phyloP scores from a whole-genome alignment of 1,140 invertebrate species.

The Berghia stephanieae region DNA sequence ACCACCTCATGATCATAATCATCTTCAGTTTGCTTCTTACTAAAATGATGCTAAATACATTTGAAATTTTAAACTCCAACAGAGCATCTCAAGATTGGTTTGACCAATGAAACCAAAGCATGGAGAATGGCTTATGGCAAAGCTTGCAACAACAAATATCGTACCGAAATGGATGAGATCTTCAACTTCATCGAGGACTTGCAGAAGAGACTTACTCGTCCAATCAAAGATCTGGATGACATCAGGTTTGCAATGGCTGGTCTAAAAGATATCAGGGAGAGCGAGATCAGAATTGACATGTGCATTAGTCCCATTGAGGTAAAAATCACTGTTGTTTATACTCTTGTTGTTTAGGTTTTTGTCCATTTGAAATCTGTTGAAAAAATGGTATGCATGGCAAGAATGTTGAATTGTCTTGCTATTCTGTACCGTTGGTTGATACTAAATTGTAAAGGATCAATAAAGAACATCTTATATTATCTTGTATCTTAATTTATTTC shows the following conservation, averaged over 20 bases:
- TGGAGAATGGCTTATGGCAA: slow-evolving; percentile 87
- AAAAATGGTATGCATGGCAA: too few relatives aligned
- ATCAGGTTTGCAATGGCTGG: slow-evolving; percentile 93
- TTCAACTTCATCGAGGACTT: slow-evolving; percentile 92
- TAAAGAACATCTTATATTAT: too few relatives aligned
- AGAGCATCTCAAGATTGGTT: slow-evolving; percentile 86
- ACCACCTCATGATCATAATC: too few relatives aligned
- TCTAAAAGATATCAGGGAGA: slow-evolving; percentile 89
- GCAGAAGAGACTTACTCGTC: slow-evolving; percentile 84
- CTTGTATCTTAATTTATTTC: too few relatives aligned
- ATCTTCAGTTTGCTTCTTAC: too few relatives aligned
- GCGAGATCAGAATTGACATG: slow-evolving; percentile 95
- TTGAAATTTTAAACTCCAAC: too few relatives aligned
- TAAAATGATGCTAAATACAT: too few relatives aligned
- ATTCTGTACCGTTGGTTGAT: too few relatives aligned
- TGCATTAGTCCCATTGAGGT: slow-evolving; percentile 92
- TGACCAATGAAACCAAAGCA: slow-evolving; percentile 85
- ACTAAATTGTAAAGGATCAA: too few relatives aligned
- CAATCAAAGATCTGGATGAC: slow-evolving; percentile 91
- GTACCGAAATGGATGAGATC: slow-evolving; percentile 93
- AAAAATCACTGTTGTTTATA: neutral
- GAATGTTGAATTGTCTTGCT: too few relatives aligned
- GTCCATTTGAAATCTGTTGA: too few relatives aligned
- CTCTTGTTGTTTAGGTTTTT: too few relatives aligned
- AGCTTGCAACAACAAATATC: slow-evolving; percentile 91